These are phyloP conservation scores for Trachurus trachurus DNA, from an alignment of 2,797 vertebrate species.

Conservation along the genomic window DNA sequence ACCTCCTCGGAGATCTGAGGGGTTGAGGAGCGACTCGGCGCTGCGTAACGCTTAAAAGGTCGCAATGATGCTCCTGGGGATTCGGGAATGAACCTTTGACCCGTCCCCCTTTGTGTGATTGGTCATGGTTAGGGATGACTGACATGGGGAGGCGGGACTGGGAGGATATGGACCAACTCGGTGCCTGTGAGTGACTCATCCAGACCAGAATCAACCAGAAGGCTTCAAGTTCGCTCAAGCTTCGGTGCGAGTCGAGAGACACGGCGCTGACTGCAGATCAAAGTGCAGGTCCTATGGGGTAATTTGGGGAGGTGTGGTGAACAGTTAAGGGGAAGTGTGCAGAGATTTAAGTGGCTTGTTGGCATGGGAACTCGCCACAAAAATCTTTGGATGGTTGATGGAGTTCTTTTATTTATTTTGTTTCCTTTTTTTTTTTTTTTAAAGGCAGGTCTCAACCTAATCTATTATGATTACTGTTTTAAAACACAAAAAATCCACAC, in stretches of 20 bases:
- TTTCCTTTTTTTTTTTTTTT: conserved; percentile 43
- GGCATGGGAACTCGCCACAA: conserved; percentile 60
- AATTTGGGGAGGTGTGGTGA: conserved; percentile 72
- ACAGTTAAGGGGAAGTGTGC: conserved; percentile 54
- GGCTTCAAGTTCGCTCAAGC: conserved; percentile 33
- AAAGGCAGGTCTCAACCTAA: conserved; percentile 49
- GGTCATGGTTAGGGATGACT: conserved; percentile 62
- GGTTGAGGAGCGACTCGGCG: conserved; percentile 45
- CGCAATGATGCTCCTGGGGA: conserved; percentile 59
- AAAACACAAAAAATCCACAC: conserved; percentile 19
- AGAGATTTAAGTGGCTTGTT: conserved; percentile 68
- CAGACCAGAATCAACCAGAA: conserved; percentile 30
- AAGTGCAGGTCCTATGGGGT: conserved; percentile 52
- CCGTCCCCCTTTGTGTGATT: conserved; percentile 58
- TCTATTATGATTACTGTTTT: conserved; percentile 35
- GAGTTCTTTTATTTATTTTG: conserved; percentile 33
- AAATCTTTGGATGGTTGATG: conserved; percentile 50
- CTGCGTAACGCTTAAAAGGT: conserved; percentile 51
- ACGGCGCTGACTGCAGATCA: conserved; percentile 48
- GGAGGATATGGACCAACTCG: conserved; percentile 25
- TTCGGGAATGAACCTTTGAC: conserved; percentile 63
- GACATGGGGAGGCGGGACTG: conserved; percentile 22
- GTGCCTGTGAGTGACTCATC: conserved; percentile 59
- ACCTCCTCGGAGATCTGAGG: conserved; percentile 45
- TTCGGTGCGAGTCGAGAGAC: conserved; percentile 24